Percentiles rank a stretch among this genome's conserved stretches.
Conservation (phyloP, 2,888 invertebrate genomes). For the Neoscelio sp. region DNA sequence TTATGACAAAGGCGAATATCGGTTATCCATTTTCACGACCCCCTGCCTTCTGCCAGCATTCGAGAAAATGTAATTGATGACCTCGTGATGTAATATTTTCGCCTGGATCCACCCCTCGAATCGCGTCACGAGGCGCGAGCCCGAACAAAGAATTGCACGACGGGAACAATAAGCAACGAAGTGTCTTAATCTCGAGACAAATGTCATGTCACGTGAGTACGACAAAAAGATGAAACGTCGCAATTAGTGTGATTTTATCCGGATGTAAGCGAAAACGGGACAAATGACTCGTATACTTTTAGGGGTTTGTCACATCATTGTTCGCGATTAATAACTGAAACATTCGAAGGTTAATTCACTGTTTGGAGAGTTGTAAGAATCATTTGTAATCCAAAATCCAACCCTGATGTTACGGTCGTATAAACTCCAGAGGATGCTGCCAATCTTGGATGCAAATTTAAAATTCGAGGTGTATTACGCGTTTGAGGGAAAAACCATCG, state of each 20-base stretch:
- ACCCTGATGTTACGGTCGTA: not conserved
- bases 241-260: conserved; percentile 23
- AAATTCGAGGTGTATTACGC: too few relatives aligned
- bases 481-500: too few relatives aligned
- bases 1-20: conserved; percentile 25
- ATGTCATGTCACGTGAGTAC: conserved; percentile 34
- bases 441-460: too few relatives aligned
- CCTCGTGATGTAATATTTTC: conserved; percentile 19
- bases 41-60: not conserved
- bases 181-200: conserved; percentile 62
- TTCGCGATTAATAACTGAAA: conserved; percentile 1
- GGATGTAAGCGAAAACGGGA: not conserved
- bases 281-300: conserved; percentile 9
- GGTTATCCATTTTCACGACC: conserved; percentile 29
- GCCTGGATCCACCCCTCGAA: conserved; percentile 25
- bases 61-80: conserved; percentile 33
- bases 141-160: conserved; percentile 42
- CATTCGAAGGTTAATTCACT: too few relatives aligned
- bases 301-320: not conserved
- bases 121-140: conserved; percentile 46
- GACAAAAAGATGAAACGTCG: not conserved
- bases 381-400: too few relatives aligned
- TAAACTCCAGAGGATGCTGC: conserved; percentile 37
- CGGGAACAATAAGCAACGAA: conserved; percentile 50
- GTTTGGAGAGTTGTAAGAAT: too few relatives aligned